Evolutionary conservation across 2,888 invertebrate genomes (phyloP).

Genomic region (Cristatella mucedo): DNA sequence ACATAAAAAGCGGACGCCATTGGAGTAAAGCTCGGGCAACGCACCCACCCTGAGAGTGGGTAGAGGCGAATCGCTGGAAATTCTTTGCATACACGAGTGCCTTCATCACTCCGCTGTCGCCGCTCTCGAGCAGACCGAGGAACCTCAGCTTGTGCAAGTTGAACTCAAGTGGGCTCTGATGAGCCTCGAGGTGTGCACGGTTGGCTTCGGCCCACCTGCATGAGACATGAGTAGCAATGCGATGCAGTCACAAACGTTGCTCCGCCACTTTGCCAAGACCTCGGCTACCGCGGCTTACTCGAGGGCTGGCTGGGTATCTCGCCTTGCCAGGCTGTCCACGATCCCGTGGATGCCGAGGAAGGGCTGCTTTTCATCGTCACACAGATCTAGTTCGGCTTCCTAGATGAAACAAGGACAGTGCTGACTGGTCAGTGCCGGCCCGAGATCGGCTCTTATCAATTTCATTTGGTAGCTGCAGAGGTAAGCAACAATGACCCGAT

Average conservation of each 20-base stretch:
- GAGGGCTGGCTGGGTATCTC: slow-evolving; percentile 66
- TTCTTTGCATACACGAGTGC: slow-evolving; percentile 68
- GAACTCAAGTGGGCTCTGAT: slow-evolving; percentile 54
- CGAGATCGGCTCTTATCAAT: too few species aligned
- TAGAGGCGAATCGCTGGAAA: slow-evolving; percentile 62
- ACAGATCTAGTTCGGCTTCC: slow-evolving; percentile 54
- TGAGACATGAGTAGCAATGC: slow-evolving; percentile 4
- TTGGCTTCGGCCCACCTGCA: slow-evolving; percentile 60
- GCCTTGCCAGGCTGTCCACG: slow-evolving; percentile 63
- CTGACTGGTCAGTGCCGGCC: too few species aligned
- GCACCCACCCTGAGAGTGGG: slow-evolving; percentile 53
- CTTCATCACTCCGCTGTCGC: slow-evolving; percentile 55
- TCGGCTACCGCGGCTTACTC: slow-evolving; percentile 39
- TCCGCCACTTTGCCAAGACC: not conserved
- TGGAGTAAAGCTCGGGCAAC: too few species aligned
- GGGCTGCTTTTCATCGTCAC: slow-evolving; percentile 53
- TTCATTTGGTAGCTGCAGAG: too few species aligned
- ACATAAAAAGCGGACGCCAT: too few species aligned
- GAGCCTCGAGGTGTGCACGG: slow-evolving; percentile 52
- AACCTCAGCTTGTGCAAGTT: slow-evolving; percentile 65
- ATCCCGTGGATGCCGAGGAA: slow-evolving; percentile 69
- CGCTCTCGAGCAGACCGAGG: slow-evolving; percentile 53
- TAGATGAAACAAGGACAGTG: slow-evolving; percentile 29
- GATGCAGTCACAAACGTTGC: not conserved
- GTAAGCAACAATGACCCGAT: not conserved